A percentile compares a stretch with the other conserved stretches of the same genome.
phyloP scores from a whole-genome alignment of 2,888 invertebrate genomes.

The Pandemis cinnamomeana region DNA sequence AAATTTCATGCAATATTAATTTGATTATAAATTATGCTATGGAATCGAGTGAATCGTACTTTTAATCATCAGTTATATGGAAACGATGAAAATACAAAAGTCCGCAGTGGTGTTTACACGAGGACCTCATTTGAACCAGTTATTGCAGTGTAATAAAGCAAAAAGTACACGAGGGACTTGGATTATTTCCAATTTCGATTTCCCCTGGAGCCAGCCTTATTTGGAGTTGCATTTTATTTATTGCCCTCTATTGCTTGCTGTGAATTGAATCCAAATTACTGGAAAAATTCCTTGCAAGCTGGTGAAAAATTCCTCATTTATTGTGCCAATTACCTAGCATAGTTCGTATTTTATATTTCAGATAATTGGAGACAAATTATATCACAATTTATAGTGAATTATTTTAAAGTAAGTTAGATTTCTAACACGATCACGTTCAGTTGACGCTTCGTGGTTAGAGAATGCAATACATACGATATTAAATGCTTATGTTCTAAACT shows the following conservation, averaged over 20 bases:
- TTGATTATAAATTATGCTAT: too few relatives aligned
- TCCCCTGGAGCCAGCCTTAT: slow-evolving; percentile 61
- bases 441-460: too few relatives aligned
- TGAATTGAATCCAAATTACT: slow-evolving; percentile 78
- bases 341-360: slow-evolving; percentile 33
- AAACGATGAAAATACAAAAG: background rate
- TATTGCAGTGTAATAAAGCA: slow-evolving; percentile 68
- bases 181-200: slow-evolving; percentile 69
- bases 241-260: slow-evolving; percentile 66
- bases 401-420: too few relatives aligned
- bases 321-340: slow-evolving; percentile 45
- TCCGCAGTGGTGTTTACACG: slow-evolving; percentile 29
- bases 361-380: slow-evolving; percentile 26
- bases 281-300: slow-evolving; percentile 62
- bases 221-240: slow-evolving; percentile 77
- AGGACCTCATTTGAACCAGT: slow-evolving; percentile 58
- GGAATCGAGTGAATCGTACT: background rate
- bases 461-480: too few relatives aligned
- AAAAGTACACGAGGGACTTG: slow-evolving; percentile 68
- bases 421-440: too few relatives aligned
- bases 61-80: too few relatives aligned
- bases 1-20: too few relatives aligned
- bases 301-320: slow-evolving; percentile 51
- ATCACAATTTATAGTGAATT: background rate
- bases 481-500: too few relatives aligned